Conservation (phyloP, 2,113 vertebrate species). For the Coracopsis vasa region DNA sequence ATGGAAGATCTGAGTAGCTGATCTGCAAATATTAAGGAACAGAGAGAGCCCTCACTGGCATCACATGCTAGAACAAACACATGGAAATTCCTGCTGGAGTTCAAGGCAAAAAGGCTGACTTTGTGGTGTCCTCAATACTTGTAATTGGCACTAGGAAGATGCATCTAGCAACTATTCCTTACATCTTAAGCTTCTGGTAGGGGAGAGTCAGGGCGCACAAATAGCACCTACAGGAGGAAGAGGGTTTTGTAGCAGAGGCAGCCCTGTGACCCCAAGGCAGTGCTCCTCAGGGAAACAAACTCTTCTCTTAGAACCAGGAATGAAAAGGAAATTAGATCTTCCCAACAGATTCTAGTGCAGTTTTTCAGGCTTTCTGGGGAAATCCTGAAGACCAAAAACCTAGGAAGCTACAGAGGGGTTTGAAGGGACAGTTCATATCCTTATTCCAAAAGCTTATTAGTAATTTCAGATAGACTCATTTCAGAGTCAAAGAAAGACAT, state of each 20-base stretch:
- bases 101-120: neutral
- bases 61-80: neutral
- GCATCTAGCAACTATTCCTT: neutral
- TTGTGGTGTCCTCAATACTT: neutral
- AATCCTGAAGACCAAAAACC: neutral
- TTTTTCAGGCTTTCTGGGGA: neutral
- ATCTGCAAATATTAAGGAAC: neutral
- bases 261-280: neutral
- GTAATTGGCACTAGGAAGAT: neutral
- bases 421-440: neutral
- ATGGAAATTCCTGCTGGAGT: neutral
- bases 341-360: neutral
- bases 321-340: neutral
- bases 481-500: neutral
- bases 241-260: neutral
- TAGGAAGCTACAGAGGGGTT: neutral
- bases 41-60: accelerated
- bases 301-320: neutral
- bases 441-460: neutral
- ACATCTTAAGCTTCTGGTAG: neutral
- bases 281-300: neutral
- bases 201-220: neutral
- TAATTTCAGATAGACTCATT: neutral
- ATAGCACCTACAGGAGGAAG: neutral
- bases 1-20: neutral